Percentiles rank a stretch among this genome's conserved stretches.
Evolutionary conservation across 2,113 vertebrate genomes (phyloP).

Genomic region (Peromyscus maniculatus): DNA sequence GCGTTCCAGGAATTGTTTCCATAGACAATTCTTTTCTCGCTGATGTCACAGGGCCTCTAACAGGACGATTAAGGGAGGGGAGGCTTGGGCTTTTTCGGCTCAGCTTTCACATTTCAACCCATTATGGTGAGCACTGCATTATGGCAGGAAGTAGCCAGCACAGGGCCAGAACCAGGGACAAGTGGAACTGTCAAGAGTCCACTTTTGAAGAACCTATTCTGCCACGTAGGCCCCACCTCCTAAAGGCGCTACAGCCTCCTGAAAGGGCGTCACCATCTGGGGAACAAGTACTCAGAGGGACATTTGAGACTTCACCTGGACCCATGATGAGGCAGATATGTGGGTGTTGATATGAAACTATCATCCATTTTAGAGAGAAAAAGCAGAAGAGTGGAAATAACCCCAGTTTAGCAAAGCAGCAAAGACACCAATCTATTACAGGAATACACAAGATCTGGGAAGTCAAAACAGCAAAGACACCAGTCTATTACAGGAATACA

Average conservation of each 20-base stretch:
- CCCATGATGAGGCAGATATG: not conserved
- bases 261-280: not conserved
- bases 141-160: not conserved
- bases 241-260: not conserved
- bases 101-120: not conserved
- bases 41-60: not conserved
- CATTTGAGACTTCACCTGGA: not conserved
- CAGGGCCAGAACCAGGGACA: not conserved
- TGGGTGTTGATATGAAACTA: not conserved
- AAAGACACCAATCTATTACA: not conserved
- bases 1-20: not conserved
- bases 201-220: not conserved
- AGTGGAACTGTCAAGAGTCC: not conserved
- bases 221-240: not conserved
- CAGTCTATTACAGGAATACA: not conserved
- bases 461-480: not conserved
- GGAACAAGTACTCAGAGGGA: not conserved
- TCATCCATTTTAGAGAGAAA: not conserved
- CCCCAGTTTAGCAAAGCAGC: not conserved
- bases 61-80: not conserved
- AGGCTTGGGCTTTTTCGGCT: not conserved
- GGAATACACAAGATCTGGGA: not conserved
- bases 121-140: not conserved
- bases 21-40: not conserved
- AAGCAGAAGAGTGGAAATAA: not conserved